A percentile compares a stretch with the other conserved stretches of the same genome.
phyloP scores from a whole-genome alignment of 2,797 vertebrate species.

The Hafferia zeledoni region DNA sequence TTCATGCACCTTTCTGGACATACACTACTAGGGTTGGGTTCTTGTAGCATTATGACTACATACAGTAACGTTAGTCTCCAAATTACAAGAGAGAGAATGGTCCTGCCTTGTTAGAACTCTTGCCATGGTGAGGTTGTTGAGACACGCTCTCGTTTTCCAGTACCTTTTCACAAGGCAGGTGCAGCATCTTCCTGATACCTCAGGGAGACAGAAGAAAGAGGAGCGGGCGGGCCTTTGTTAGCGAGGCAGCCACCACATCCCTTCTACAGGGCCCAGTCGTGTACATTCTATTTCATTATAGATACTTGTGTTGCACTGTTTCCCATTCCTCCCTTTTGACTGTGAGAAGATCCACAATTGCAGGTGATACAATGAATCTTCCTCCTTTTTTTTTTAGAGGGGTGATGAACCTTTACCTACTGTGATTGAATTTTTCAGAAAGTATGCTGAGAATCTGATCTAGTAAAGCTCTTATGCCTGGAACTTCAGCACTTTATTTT shows the following conservation, averaged over 20 bases:
- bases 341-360: background rate
- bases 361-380: background rate
- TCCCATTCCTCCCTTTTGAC: background rate
- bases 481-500: background rate
- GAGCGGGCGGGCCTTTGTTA: background rate
- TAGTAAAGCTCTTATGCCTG: background rate
- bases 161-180: background rate
- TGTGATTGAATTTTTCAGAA: constrained; percentile 22
- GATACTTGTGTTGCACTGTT: background rate
- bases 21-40: background rate
- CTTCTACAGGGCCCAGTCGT: rapidly evolving
- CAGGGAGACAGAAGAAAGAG: background rate
- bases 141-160: background rate
- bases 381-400: background rate
- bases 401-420: background rate
- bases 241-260: too few relatives aligned
- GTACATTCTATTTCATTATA: background rate
- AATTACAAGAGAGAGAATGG: background rate
- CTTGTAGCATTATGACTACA: background rate
- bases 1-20: background rate
- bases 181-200: background rate
- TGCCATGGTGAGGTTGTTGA: background rate
- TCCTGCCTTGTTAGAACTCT: background rate
- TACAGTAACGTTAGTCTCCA: background rate
- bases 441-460: background rate